These are phyloP conservation scores for Aulostomus chinensis DNA, from an alignment of 2,797 vertebrate genomes.

Conservation along the genomic window DNA sequence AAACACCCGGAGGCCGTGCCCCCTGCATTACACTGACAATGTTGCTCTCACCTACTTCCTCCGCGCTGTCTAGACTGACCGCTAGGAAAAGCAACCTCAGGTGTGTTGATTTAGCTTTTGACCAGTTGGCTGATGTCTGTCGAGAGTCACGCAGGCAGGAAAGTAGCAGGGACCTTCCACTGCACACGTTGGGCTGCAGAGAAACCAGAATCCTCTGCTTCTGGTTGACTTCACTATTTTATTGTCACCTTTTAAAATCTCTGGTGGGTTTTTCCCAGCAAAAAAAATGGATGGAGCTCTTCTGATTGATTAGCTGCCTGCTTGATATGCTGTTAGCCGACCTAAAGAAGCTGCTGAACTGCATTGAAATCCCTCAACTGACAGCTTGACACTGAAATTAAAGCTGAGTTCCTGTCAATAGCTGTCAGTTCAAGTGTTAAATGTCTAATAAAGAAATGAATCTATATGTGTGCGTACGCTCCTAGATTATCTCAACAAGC, in stretches of 20 bases:
- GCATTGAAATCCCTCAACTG: neutral
- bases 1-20: conserved; percentile 56
- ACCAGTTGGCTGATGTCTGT: neutral
- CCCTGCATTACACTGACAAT: neutral
- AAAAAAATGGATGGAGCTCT: conserved; percentile 8
- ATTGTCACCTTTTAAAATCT: conserved; percentile 4
- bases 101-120: conserved; percentile 21
- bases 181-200: conserved; percentile 19
- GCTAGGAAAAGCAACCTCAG: conserved; percentile 7
- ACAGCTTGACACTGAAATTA: conserved; percentile 5
- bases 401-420: conserved; percentile 1
- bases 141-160: neutral
- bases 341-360: conserved; percentile 10
- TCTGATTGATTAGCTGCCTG: conserved; percentile 21
- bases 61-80: conserved; percentile 4
- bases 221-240: conserved; percentile 11
- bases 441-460: too few relatives aligned
- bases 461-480: too few relatives aligned
- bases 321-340: conserved; percentile 21
- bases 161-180: neutral
- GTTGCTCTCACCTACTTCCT: conserved; percentile 17
- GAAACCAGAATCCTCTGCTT: too few relatives aligned
- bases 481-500: too few relatives aligned
- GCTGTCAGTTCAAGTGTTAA: neutral
- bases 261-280: too few relatives aligned